Evolutionary conservation across 1,140 invertebrate species (phyloP), one percentile per base, ranked within the genome.

Genomic region (Pseudomyrmex pallidus): DNA sequence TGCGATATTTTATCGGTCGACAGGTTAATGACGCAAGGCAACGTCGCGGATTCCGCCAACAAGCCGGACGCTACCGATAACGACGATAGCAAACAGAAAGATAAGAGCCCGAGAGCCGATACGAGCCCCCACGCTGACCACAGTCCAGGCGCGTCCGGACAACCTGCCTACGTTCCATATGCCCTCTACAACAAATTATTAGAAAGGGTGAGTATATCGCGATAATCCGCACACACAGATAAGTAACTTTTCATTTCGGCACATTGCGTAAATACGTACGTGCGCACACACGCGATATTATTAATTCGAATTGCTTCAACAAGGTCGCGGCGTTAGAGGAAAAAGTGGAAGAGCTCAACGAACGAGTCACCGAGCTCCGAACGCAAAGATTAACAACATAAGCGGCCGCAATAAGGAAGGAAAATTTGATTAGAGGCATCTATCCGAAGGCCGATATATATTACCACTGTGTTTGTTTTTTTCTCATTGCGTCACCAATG

Each of bases 161-260:
- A 90, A 64, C 88, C 91, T 74, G 90, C 90, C 78, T 94, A 91
- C 86, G 93, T 94, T 77, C 93, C 93, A 25, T 94, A 93, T 88
- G 89, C 91, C 63, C 85, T 94, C 80, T 94, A 92, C 77, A 92
- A 85, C 87, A 91, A 94, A 89, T 85, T 94, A 54, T 82, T 94
- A 74, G 92, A 94, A 83, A 93, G 91, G 90, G 94, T 94, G 88
- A 91, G 67, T 87, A 82, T 62, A 0, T 35, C 35, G 35, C 35
- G 35, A 35, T 35, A 35, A 35, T 35, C 35, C 35, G 35, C 35
- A 35, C 35, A 35, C 35, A 35, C 35, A 35, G 35, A 35, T 54
- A 52, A 35, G 20, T 59, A 66, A 67, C 67, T 5, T 56, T 44
- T 68, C 48, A 25, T 77, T 52, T 54, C 46, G 25, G 46, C 50